These are phyloP conservation scores for Pomatostomus ruficeps DNA, from an alignment of 2,113 vertebrate species.

Conservation along the genomic window DNA sequence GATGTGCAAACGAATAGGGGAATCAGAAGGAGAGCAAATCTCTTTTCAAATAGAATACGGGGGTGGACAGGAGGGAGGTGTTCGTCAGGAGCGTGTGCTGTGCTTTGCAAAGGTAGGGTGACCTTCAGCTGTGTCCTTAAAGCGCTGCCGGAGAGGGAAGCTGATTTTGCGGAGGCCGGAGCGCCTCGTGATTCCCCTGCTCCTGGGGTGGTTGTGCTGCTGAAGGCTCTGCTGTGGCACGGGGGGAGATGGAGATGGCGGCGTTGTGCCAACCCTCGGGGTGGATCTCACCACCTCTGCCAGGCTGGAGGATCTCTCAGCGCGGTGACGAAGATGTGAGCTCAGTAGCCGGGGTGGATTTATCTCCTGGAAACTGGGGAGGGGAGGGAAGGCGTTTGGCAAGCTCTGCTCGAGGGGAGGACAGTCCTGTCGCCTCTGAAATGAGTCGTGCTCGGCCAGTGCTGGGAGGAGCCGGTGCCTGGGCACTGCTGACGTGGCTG, in stretches of 20 bases:
- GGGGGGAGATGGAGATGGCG: not conserved
- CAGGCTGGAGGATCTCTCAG: not conserved
- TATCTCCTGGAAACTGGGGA: not conserved
- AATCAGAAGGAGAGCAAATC: constrained; percentile 14
- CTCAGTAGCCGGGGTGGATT: not conserved
- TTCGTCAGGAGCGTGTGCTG: not conserved
- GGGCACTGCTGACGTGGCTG: not conserved
- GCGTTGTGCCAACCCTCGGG: not conserved
- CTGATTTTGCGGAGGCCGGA: not conserved
- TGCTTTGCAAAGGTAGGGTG: constrained; percentile 1
- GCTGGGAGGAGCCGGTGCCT: not conserved
- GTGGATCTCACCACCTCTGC: constrained; percentile 18
- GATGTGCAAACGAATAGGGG: not conserved
- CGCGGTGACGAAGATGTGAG: not conserved
- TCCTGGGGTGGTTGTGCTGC: not conserved
- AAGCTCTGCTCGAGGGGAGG: not conserved
- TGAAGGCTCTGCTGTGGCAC: fast-evolving
- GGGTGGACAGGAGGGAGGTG: constrained; percentile 46
- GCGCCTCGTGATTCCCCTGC: not conserved
- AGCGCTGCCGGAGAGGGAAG: not conserved
- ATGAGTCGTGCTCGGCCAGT: fast-evolving
- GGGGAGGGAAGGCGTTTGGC: not conserved
- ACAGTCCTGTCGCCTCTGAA: not conserved
- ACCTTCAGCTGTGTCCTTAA: constrained; percentile 27
- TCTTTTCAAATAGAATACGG: not conserved